Conservation (phyloP, 2,113 vertebrate genomes). For the Odobenus rosmarus region DNA sequence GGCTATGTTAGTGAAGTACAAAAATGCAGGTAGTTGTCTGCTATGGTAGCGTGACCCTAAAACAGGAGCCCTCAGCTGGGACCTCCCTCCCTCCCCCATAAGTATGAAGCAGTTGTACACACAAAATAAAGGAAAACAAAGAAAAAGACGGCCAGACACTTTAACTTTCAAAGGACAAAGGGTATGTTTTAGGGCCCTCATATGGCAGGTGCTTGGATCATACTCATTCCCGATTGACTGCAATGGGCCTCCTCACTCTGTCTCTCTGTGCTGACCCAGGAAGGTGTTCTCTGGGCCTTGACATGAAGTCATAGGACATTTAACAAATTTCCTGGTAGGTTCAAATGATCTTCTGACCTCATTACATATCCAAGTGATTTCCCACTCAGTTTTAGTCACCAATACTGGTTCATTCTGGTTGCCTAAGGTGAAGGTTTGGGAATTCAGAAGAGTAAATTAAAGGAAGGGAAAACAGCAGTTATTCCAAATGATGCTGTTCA, state of each 20-base stretch:
- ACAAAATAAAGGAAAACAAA: background rate
- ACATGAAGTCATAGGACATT: background rate
- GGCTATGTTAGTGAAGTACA: slow-evolving; percentile 8
- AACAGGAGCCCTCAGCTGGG: background rate
- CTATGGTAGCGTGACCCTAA: background rate
- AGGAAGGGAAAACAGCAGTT: slow-evolving; percentile 40
- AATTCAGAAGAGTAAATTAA: slow-evolving; percentile 3
- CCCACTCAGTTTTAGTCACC: background rate
- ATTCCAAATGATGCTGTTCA: slow-evolving; percentile 33
- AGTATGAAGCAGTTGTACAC: background rate
- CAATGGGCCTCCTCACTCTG: background rate
- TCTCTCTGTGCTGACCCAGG: background rate
- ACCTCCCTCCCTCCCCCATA: background rate
- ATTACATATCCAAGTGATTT: background rate
- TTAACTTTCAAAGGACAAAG: background rate
- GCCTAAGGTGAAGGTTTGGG: slow-evolving; percentile 27
- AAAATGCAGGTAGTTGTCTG: background rate
- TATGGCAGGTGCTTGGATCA: background rate
- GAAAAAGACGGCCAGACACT: background rate
- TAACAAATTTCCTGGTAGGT: background rate
- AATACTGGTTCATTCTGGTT: background rate
- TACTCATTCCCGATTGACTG: background rate
- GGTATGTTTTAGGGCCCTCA: background rate
- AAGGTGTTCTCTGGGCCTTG: background rate
- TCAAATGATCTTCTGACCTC: slow-evolving; percentile 14